Percentiles rank a stretch among this genome's conserved stretches.
Evolutionary conservation across 1,140 invertebrate species (phyloP).

Genomic region (Lepidurus packardi): DNA sequence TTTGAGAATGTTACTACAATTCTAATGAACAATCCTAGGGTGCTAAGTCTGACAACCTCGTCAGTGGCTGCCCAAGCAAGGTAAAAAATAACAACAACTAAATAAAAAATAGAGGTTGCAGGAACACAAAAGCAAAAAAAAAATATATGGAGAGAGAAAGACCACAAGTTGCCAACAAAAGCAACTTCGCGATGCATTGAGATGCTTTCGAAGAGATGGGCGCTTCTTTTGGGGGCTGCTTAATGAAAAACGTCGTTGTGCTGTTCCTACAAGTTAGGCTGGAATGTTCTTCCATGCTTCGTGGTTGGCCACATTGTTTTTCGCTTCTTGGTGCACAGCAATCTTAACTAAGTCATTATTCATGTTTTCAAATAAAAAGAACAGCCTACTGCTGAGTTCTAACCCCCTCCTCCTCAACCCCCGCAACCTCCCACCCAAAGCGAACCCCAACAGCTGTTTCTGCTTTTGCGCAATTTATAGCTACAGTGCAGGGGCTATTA

Average conservation of each 20-base stretch:
- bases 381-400: slow-evolving; percentile 16
- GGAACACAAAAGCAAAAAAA: neutral
- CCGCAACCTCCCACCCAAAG: slow-evolving; percentile 1
- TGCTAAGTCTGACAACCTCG: slow-evolving; percentile 7
- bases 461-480: slow-evolving; percentile 6
- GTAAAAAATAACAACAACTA: neutral
- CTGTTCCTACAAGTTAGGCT: neutral
- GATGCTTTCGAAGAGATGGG: neutral
- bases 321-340: neutral
- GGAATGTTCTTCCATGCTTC: neutral
- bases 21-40: neutral
- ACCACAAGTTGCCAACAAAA: neutral
- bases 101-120: neutral
- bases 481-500: neutral
- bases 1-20: slow-evolving; percentile 4
- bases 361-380: neutral
- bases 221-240: neutral
- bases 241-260: neutral
- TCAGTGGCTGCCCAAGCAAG: neutral
- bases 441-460: neutral
- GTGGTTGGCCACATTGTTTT: neutral
- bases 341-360: slow-evolving; percentile 3
- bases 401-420: neutral
- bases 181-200: neutral
- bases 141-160: neutral